Evolutionary conservation across 2,888 invertebrate species (phyloP).

Genomic region (Enoplolaimus lenunculus): DNA sequence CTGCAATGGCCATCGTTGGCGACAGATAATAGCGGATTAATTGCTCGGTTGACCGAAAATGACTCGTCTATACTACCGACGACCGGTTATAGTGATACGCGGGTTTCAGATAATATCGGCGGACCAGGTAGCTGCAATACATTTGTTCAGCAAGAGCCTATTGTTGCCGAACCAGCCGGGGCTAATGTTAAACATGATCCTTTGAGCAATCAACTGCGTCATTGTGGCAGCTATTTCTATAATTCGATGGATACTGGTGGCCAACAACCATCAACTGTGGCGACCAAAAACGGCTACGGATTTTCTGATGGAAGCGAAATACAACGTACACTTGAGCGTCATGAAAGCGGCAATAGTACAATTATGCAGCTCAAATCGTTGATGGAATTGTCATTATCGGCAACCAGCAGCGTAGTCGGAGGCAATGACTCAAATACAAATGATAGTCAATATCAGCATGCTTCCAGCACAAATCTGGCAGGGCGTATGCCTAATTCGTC

Average conservation of each 20-base stretch:
- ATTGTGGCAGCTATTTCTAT: no score
- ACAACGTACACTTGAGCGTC: not conserved
- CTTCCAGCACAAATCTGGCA: no score
- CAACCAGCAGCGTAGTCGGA: no score
- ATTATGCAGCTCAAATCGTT: not conserved
- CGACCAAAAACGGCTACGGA: no score
- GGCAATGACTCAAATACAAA: not conserved
- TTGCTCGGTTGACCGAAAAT: not conserved
- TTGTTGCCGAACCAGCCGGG: not conserved
- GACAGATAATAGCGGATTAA: not conserved
- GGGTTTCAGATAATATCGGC: not conserved
- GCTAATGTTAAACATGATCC: not conserved
- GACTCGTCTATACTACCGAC: no score
- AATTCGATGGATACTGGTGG: not conserved
- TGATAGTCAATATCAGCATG: no score
- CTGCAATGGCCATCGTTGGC: not conserved
- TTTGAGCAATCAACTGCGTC: not conserved
- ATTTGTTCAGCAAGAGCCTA: not conserved
- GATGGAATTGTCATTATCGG: not conserved
- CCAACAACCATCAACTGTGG: no score
- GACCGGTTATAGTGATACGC: not conserved
- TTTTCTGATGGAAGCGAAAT: no score
- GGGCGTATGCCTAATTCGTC: no score
- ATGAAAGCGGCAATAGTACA: not conserved
- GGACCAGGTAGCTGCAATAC: not conserved